These are phyloP conservation scores for Calliopsis andreniformis DNA, from an alignment of 1,140 invertebrate species.

Conservation along the genomic window DNA sequence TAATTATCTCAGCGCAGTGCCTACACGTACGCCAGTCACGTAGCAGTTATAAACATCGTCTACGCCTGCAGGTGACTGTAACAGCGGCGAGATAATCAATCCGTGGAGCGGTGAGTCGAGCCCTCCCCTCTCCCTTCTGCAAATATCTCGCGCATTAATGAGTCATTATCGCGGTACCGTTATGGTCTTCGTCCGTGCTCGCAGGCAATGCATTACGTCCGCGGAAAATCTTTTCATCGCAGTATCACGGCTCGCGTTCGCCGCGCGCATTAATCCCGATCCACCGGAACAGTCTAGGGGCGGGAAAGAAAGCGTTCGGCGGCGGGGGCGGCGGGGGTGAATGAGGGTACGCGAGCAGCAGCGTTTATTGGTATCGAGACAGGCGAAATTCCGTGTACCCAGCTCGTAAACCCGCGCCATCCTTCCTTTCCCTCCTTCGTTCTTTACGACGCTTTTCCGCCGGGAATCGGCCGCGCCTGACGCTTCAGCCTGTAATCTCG, in stretches of 20 bases:
- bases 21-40: constrained; percentile 52
- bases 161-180: constrained; percentile 66
- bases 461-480: not conserved
- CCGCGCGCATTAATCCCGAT: constrained; percentile 44
- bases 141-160: constrained; percentile 67
- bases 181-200: constrained; percentile 61
- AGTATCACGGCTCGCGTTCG: constrained; percentile 17
- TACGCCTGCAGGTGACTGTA: constrained; percentile 65
- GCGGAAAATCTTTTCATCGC: constrained; percentile 64
- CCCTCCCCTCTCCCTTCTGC: constrained; percentile 28
- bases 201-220: constrained; percentile 56
- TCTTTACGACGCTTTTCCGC: constrained; percentile 7
- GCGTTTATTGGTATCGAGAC: constrained; percentile 2
- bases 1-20: constrained; percentile 51
- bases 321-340: too few species aligned
- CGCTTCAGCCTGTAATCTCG: constrained; percentile 1
- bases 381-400: constrained; percentile 28
- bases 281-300: constrained; percentile 1
- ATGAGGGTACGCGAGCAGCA: not conserved
- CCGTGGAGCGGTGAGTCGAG: constrained; percentile 46
- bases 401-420: constrained; percentile 1
- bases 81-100: constrained; percentile 67
- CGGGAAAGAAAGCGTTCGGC: not conserved
- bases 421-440: not conserved
- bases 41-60: constrained; percentile 65